A percentile compares a stretch with the other conserved stretches of the same genome.
These are phyloP conservation scores for Istiophorus platypterus DNA, from an alignment of 2,113 vertebrate genomes.

Conservation along the genomic window DNA sequence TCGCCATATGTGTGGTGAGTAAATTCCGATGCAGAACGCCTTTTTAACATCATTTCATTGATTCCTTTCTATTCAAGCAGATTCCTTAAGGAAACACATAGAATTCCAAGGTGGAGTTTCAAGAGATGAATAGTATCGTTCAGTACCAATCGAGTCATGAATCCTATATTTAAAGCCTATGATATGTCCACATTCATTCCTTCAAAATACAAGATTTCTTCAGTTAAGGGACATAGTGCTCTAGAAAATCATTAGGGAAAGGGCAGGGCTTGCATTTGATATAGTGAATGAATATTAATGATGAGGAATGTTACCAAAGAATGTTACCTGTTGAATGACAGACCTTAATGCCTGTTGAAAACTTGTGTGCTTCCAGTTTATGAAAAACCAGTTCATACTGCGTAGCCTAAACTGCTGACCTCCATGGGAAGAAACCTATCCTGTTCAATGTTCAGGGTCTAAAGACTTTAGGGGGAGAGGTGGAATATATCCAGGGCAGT, in stretches of 20 bases:
- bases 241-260: neutral
- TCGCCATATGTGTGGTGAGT: constrained; percentile 1
- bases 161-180: no score
- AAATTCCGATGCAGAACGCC: neutral
- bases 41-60: neutral
- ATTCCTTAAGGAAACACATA: neutral
- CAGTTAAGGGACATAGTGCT: neutral
- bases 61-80: neutral
- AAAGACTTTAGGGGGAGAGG: neutral
- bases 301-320: neutral
- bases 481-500: neutral
- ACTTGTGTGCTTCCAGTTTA: neutral
- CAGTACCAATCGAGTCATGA: neutral
- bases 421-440: constrained; percentile 22
- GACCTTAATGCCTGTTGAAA: neutral
- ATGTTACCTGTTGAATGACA: neutral
- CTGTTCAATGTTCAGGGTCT: constrained; percentile 1
- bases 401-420: constrained; percentile 10
- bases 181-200: neutral
- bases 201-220: neutral
- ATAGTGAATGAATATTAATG: neutral
- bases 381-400: neutral
- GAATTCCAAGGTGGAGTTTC: neutral
- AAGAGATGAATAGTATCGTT: neutral
- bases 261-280: neutral